Conservation (phyloP, 2,888 invertebrate species). For the Serripes groenlandicus region DNA sequence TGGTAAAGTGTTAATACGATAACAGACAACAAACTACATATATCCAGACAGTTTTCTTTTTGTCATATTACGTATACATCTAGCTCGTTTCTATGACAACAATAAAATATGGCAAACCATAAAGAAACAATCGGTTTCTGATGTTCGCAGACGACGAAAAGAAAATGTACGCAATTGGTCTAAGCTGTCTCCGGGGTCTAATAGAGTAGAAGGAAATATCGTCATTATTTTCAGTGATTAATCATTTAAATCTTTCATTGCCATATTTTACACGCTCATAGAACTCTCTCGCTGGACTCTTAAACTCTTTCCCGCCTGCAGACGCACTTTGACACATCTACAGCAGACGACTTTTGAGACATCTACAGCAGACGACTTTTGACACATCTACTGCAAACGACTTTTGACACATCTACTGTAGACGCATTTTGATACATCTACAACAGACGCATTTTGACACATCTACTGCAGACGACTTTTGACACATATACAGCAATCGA, state of each 20-base stretch:
- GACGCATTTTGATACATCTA: too few species aligned
- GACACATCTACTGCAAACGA: too few species aligned
- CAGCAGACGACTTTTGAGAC: neutral
- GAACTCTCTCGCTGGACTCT: neutral
- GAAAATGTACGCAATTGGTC: constrained; percentile 15
- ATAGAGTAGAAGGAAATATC: constrained; percentile 6
- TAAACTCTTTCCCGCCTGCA: neutral
- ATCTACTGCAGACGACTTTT: too few species aligned
- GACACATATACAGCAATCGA: too few species aligned
- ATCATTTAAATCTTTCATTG: neutral
- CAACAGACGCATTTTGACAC: too few species aligned
- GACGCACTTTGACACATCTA: neutral
- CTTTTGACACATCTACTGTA: too few species aligned
- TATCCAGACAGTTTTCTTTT: too few species aligned
- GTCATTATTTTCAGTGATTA: constrained; percentile 10
- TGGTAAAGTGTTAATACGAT: too few species aligned
- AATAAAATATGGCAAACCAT: neutral
- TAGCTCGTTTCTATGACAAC: constrained; percentile 11
- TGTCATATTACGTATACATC: neutral
- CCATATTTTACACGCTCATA: neutral
- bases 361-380: too few species aligned
- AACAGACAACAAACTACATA: too few species aligned
- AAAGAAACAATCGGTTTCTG: constrained; percentile 19
- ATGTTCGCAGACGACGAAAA: constrained; percentile 14
- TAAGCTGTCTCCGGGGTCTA: neutral